Base-by-base conservation (phyloP, 2,888 invertebrate genomes). In the Aricia artaxerxes region DNA sequence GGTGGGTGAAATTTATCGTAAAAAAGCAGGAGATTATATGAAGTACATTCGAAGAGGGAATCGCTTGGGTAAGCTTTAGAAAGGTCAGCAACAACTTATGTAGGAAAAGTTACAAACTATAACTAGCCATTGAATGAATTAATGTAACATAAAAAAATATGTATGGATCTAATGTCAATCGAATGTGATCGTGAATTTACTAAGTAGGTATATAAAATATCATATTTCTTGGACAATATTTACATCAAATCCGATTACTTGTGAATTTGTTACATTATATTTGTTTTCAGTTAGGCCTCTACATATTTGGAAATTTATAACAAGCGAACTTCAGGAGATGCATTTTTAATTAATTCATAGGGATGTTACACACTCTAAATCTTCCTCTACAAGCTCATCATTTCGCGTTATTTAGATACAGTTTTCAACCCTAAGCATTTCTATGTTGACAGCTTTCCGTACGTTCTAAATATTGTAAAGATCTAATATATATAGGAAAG, bases 401-500 rank as follows among this genome's bases (percentile, higher is more conserved):
- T 86, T 88, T 87, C 90, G 76, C 76, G 9, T 76, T 76, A 49
- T 31, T 53, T 57, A 53, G 35, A 76, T 76, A 31, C 31, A 57
- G 35, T 76, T 83, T 88, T 89, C 87, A 87, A 82, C 87, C 82
- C 84, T 87, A 84, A 88, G 86, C 85, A 85, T 85, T 85, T 83
- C 73, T 75, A 75, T 75, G 31, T 60, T 79, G 78, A 60, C 61
- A 80, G 78, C 81, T 78, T 79, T 86, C 88, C 89, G 88, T 81
- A 87, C 86, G 85, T 85, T 91, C 90, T 92, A 91, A 92, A 89
- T 91, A 90, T 90, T 93, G 91, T 94, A 93, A 92, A 89, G 87
- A 90, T 89, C 91, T 93, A 93, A 89, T 92, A 91, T 90, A 92
- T 93, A 93, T 93, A 94, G 93, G 93, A 94, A 91, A 93, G 92